A percentile compares a stretch with the other conserved stretches of the same genome.
Conservation (phyloP, 2,888 invertebrate genomes). For the Oeneis ivallda region DNA sequence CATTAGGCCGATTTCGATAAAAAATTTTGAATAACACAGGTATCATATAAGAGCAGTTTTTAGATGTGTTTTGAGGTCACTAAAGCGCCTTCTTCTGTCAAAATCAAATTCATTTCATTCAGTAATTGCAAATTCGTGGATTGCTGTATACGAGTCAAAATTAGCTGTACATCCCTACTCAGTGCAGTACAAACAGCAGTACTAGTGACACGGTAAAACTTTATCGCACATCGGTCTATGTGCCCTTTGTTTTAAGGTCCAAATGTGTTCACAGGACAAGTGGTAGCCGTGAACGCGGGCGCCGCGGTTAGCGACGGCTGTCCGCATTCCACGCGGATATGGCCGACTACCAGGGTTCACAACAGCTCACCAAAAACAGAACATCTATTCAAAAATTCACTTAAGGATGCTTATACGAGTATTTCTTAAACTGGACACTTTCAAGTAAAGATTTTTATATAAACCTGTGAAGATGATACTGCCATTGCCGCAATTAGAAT, state of each 20-base stretch:
- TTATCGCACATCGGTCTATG: slow-evolving; percentile 11
- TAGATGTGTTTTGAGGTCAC: too few species aligned
- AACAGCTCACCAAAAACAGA: not conserved
- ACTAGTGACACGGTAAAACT: slow-evolving; percentile 4
- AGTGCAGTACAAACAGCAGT: slow-evolving; percentile 17
- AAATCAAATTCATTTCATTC: not conserved
- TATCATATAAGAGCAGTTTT: too few species aligned
- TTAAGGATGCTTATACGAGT: too few species aligned
- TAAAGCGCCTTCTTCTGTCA: not conserved
- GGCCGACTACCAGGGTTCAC: slow-evolving; percentile 22
- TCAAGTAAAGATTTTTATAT: too few species aligned
- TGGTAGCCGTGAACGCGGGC: slow-evolving; percentile 25
- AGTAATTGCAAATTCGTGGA: not conserved
- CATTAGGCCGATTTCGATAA: too few species aligned
- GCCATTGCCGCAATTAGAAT: too few species aligned
- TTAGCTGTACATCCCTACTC: slow-evolving; percentile 9
- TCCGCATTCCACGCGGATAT: slow-evolving; percentile 45
- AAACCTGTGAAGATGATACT: too few species aligned
- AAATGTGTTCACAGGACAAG: slow-evolving; percentile 11
- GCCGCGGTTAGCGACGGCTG: slow-evolving; percentile 43
- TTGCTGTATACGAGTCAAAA: not conserved
- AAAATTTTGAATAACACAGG: too few species aligned
- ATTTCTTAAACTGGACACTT: too few species aligned
- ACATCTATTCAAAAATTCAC: not conserved
- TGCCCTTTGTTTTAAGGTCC: slow-evolving; percentile 25